A percentile compares a stretch with the other conserved stretches of the same genome.
These are phyloP conservation scores for Epinephelus malabaricus DNA, from an alignment of 2,797 vertebrate genomes.

Conservation along the genomic window DNA sequence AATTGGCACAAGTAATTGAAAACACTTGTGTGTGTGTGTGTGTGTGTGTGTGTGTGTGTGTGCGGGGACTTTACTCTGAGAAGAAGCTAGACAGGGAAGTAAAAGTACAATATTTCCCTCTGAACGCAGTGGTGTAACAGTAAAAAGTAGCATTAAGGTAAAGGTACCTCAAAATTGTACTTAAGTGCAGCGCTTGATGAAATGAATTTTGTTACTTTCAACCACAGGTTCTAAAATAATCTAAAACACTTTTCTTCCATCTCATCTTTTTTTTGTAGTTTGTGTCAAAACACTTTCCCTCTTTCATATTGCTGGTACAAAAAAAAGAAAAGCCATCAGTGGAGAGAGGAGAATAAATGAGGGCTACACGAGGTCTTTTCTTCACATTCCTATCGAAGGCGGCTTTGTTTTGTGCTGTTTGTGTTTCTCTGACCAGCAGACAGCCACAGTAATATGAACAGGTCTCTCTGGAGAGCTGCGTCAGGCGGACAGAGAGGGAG, in stretches of 20 bases:
- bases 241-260: slow-evolving; percentile 14
- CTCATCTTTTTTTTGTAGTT: slow-evolving; percentile 16
- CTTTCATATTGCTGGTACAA: slow-evolving; percentile 29
- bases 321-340: slow-evolving; percentile 48
- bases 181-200: neutral
- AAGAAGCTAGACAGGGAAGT: too few relatives aligned
- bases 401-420: slow-evolving; percentile 73
- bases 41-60: neutral
- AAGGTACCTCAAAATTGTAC: neutral
- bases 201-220: neutral
- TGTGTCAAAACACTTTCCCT: slow-evolving; percentile 28
- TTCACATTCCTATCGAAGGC: slow-evolving; percentile 28
- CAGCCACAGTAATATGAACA: slow-evolving; percentile 71
- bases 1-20: slow-evolving; percentile 24
- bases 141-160: neutral
- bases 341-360: slow-evolving; percentile 41
- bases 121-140: too few relatives aligned
- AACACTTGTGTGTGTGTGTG: slow-evolving; percentile 9
- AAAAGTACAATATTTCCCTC: too few relatives aligned
- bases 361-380: slow-evolving; percentile 38
- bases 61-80: neutral
- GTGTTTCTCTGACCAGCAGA: slow-evolving; percentile 69
- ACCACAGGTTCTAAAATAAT: neutral
- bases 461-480: slow-evolving; percentile 65
- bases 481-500: slow-evolving; percentile 44